Conservation (phyloP, 53 echinoderm and acorn worm genomes). For the Actinopyga echinites region DNA sequence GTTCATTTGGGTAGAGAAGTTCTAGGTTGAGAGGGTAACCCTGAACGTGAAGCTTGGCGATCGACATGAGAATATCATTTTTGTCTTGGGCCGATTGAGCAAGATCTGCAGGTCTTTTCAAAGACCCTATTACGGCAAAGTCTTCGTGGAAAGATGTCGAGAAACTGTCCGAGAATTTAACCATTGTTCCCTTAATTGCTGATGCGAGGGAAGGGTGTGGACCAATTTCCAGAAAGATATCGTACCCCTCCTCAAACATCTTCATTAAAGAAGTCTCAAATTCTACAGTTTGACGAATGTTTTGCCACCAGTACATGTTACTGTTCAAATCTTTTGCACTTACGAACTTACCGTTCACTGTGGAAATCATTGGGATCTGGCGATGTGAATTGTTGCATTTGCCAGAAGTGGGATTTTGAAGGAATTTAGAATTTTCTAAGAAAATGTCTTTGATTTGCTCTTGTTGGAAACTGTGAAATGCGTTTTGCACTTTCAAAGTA, state of each 20-base stretch:
- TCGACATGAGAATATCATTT: conserved; percentile 37
- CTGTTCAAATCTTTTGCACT: conserved; percentile 25
- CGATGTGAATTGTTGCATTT: background rate
- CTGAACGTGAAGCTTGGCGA: conserved; percentile 51
- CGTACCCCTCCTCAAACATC: conserved; percentile 40
- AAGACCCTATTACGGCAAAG: conserved; percentile 30
- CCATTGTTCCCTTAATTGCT: conserved; percentile 37
- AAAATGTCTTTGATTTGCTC: conserved; percentile 25
- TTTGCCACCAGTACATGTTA: conserved; percentile 55
- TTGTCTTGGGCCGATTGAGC: conserved; percentile 26
- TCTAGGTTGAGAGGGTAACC: conserved; percentile 33
- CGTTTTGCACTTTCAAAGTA: conserved; percentile 49
- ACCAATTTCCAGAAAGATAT: conserved; percentile 55
- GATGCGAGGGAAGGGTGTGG: conserved; percentile 51
- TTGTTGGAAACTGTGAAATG: conserved; percentile 62
- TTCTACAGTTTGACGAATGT: conserved; percentile 52
- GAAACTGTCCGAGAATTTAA: background rate
- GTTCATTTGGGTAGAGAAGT: conserved; percentile 4
- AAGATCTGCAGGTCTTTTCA: conserved; percentile 48
- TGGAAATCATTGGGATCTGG: conserved; percentile 4
- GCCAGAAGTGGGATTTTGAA: background rate
- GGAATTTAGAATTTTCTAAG: conserved; percentile 10
- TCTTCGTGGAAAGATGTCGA: conserved; percentile 12
- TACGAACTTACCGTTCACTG: conserved; percentile 13
- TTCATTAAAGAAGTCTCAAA: conserved; percentile 35